These are phyloP conservation scores for Tetrao urogallus DNA, from an alignment of 2,113 vertebrate genomes.

Conservation along the genomic window DNA sequence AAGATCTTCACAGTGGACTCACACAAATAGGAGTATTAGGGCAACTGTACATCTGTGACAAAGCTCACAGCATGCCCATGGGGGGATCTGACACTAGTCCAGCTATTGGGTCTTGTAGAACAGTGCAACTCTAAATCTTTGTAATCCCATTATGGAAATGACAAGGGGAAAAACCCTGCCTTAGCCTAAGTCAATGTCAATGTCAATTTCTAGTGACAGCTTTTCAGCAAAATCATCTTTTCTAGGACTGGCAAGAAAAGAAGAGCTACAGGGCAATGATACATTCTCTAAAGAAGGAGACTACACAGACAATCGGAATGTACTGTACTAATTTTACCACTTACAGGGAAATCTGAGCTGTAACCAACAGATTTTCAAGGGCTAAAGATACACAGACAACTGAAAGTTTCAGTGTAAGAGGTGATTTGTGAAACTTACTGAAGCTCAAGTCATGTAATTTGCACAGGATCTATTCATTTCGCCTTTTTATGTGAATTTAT, in stretches of 20 bases:
- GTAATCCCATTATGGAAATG: not conserved
- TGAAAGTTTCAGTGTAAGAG: not conserved
- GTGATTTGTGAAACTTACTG: not conserved
- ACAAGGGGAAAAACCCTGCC: not conserved
- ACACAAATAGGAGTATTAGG: not conserved
- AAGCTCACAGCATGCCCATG: not conserved
- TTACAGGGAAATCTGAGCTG: slow-evolving; percentile 43
- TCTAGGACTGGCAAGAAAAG: slow-evolving; percentile 6
- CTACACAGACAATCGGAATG: not conserved
- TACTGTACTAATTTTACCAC: not conserved
- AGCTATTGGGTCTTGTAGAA: not conserved
- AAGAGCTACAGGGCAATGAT: not conserved
- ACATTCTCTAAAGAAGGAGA: not conserved
- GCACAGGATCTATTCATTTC: not conserved
- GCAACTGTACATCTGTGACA: not conserved
- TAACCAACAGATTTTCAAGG: slow-evolving; percentile 27
- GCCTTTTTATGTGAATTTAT: not conserved
- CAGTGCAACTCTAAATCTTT: not conserved
- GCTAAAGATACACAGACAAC: not conserved
- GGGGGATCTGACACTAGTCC: not conserved
- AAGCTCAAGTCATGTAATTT: not conserved
- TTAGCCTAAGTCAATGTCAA: not conserved
- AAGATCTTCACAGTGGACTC: not conserved
- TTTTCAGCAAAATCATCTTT: slow-evolving; percentile 39
- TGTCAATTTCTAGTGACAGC: not conserved